Conservation (phyloP, 2,113 vertebrate species). For the Aythya baeri region DNA sequence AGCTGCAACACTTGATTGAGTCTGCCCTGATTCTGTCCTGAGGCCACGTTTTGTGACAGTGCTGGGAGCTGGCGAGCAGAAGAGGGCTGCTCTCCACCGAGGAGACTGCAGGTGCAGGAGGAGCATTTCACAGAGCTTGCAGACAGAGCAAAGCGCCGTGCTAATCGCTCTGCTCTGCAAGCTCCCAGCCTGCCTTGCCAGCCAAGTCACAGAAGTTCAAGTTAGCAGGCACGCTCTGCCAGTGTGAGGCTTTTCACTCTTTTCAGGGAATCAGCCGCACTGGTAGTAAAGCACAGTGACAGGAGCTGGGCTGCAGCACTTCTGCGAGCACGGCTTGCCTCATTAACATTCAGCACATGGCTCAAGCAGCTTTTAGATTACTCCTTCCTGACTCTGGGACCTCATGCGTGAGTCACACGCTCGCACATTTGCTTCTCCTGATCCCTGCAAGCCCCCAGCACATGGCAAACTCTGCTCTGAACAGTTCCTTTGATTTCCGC, state of each 20-base stretch:
- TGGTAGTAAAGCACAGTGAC: background rate
- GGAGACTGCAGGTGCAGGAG: background rate
- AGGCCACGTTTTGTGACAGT: background rate
- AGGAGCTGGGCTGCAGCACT: background rate
- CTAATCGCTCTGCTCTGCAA: background rate
- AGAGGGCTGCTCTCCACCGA: rapidly evolving
- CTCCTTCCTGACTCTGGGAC: constrained; percentile 30
- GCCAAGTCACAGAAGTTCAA: background rate
- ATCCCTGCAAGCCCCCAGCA: background rate
- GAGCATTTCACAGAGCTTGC: rapidly evolving
- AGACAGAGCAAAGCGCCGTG: rapidly evolving
- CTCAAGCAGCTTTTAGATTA: background rate
- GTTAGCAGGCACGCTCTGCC: background rate
- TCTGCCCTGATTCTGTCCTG: background rate
- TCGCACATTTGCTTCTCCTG: background rate
- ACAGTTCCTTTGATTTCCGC: background rate
- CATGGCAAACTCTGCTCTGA: background rate
- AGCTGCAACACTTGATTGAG: rapidly evolving
- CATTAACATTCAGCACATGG: constrained; percentile 15
- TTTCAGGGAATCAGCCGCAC: background rate
- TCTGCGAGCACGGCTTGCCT: background rate
- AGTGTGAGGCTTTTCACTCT: background rate
- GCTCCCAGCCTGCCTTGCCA: background rate
- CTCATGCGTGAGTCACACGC: background rate
- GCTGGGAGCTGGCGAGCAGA: background rate